Evolutionary conservation across 2,888 invertebrate species (phyloP), one percentile per base, ranked within the genome.

Genomic region (Cheiracanthium punctorium): DNA sequence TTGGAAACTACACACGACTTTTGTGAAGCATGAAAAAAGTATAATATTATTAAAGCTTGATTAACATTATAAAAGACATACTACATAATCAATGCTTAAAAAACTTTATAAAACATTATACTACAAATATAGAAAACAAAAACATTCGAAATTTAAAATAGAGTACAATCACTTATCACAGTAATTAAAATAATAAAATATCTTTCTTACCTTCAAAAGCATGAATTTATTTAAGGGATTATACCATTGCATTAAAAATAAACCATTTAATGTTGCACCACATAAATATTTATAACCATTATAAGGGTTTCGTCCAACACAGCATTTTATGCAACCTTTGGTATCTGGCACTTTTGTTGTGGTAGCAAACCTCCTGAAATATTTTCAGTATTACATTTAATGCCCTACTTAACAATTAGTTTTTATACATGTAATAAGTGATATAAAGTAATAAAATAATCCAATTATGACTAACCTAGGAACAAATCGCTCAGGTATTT

Each of bases 171-270:
- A n/a, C n/a, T n/a, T n/a, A n/a, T n/a, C n/a, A n/a, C n/a, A n/a
- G n/a, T n/a, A n/a, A n/a, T n/a, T n/a, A n/a, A n/a, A n/a, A n/a
- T 10, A 37, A 37, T 4, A 37, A 37, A 37, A 37, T 17, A 58
- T 48, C 17, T 8, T 17, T 7, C 67, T 69, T 81, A 84, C 88
- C 48, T 98, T 98, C 89, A 98, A 93, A 91, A 97, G 93, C 96
- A 98, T 97, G 91, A 98, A 98, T 91, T 95, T 95, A 91, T 94
- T 94, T 89, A 95, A 93, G 24, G 95, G 95, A 89, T 95, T 95
- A 92, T 97, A 97, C 99, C 99, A 99, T 94, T 99, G 99, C 98
- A 98, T 98, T 88, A 99, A 94, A 92, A 98, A 98, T 89, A 99
- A 95, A 4, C 97, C 97, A 71, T 94, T 95, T 10, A 96, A 94